Evolutionary conservation across 2,113 vertebrate species (phyloP).

Genomic region (Larimichthys polyactis): DNA sequence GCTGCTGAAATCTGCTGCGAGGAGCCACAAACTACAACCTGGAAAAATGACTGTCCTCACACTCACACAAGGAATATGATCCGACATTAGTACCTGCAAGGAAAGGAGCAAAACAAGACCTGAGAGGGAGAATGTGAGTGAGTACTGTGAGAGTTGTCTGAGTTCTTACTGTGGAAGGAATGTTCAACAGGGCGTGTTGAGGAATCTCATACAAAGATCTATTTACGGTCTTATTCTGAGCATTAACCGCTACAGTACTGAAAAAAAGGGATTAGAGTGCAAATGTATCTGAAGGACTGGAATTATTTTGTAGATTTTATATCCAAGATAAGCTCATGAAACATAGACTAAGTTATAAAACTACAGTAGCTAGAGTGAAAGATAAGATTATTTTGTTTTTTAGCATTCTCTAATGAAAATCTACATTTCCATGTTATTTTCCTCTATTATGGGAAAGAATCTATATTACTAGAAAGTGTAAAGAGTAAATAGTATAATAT

Average conservation of each 20-base stretch:
- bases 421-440: no score
- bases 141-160: neutral
- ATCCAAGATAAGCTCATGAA: neutral
- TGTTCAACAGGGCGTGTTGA: conserved; percentile 21
- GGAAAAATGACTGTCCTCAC: neutral
- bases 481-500: no score
- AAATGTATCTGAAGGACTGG: neutral
- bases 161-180: conserved; percentile 3
- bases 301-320: neutral
- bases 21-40: neutral
- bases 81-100: neutral
- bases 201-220: conserved; percentile 7
- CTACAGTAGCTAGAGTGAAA: neutral
- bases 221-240: neutral
- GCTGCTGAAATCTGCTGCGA: neutral
- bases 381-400: no score
- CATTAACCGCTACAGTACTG: neutral
- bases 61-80: neutral
- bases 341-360: neutral
- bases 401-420: no score
- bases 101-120: neutral
- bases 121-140: conserved; percentile 60
- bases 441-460: no score
- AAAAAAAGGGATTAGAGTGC: neutral
- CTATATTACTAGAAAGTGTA: no score